Percentiles rank a stretch among this genome's conserved stretches.
Conservation (phyloP, 2,888 invertebrate species). For the Parasteatoda lunata region DNA sequence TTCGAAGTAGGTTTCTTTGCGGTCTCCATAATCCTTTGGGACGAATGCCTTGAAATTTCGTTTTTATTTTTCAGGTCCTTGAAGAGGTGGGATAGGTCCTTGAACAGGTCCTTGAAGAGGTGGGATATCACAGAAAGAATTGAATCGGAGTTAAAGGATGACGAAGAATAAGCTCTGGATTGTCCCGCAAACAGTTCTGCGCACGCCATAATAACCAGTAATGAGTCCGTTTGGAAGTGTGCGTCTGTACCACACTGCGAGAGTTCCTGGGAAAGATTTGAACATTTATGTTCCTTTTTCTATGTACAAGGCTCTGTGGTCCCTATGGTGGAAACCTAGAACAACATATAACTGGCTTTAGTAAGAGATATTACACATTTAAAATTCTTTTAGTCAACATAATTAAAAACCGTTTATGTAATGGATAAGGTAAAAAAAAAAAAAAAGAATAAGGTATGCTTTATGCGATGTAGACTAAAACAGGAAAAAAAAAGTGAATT, state of each 20-base stretch:
- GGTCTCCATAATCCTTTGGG: too few relatives aligned
- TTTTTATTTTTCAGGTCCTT: too few relatives aligned
- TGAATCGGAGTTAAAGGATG: conserved; percentile 54
- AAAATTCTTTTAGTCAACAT: too few relatives aligned
- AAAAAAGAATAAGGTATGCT: too few relatives aligned
- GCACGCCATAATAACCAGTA: conserved; percentile 1
- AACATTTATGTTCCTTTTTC: not conserved
- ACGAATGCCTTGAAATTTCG: too few relatives aligned
- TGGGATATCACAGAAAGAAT: conserved; percentile 67
- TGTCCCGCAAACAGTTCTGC: conserved; percentile 44
- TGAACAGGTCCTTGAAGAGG: conserved; percentile 4
- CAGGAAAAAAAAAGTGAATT: too few relatives aligned
- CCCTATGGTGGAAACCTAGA: conserved; percentile 26
- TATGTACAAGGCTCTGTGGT: conserved; percentile 50
- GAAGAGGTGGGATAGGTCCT: too few relatives aligned
- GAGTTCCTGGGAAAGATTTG: conserved; percentile 30
- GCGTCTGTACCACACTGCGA: conserved; percentile 33
- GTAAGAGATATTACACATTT: too few relatives aligned
- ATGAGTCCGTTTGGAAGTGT: conserved; percentile 7
- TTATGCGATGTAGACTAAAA: too few relatives aligned
- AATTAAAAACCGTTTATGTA: too few relatives aligned
- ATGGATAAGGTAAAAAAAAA: too few relatives aligned
- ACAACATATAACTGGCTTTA: not conserved
- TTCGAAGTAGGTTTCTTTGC: too few relatives aligned
- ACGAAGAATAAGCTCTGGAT: conserved; percentile 66